Evolutionary conservation across 2,113 vertebrate species (phyloP).

Genomic region (Andinoacara biseriatus): DNA sequence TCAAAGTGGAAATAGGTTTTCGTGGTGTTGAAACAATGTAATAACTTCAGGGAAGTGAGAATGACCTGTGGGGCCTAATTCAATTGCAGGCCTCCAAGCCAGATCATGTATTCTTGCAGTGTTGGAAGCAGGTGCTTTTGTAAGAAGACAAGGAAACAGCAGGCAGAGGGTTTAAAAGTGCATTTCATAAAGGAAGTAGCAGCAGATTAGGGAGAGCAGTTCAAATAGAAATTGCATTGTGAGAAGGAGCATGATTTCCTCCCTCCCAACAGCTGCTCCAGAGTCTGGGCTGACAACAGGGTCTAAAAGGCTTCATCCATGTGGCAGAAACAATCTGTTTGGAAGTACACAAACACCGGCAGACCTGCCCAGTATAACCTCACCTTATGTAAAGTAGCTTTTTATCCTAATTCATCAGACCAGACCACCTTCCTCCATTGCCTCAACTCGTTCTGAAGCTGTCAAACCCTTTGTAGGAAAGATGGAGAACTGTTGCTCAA

Average conservation of each 20-base stretch:
- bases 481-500: too few relatives aligned
- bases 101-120: constrained; percentile 61
- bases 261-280: fast-evolving
- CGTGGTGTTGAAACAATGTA: neutral
- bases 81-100: constrained; percentile 74
- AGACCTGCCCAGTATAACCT: neutral
- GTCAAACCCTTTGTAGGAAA: neutral
- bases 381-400: neutral
- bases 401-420: neutral
- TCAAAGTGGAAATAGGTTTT: neutral
- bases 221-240: neutral
- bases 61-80: constrained; percentile 71
- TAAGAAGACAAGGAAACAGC: constrained; percentile 8
- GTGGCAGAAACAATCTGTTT: neutral
- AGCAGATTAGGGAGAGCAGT: neutral
- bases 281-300: neutral
- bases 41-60: neutral
- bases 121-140: constrained; percentile 42
- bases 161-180: neutral
- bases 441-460: neutral
- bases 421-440: neutral
- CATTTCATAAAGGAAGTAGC: constrained; percentile 23
- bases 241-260: neutral
- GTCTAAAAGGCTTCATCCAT: fast-evolving
- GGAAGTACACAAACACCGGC: fast-evolving